Evolutionary conservation across 2,888 invertebrate species (phyloP).

Genomic region (Archaeoteleia sp.): DNA sequence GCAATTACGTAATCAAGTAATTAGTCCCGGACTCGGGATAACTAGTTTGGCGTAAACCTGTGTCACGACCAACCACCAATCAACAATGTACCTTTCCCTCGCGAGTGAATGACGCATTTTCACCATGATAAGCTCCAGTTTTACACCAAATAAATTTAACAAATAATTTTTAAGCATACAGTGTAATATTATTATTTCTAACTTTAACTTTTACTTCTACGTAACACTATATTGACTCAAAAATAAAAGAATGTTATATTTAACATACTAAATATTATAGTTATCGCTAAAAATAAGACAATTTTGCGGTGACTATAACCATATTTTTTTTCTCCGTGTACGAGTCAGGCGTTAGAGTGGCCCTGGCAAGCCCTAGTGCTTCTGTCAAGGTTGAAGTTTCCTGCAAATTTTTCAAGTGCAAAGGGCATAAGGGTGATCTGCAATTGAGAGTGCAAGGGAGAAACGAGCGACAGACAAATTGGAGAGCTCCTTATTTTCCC

Average conservation of each 20-base stretch:
- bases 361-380: conserved; percentile 31
- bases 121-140: too few relatives aligned
- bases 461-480: conserved; percentile 18
- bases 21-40: conserved; percentile 72
- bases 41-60: conserved; percentile 61
- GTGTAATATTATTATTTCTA: too few relatives aligned
- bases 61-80: conserved; percentile 52
- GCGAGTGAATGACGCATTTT: conserved; percentile 12
- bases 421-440: conserved; percentile 43
- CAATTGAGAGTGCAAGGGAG: conserved; percentile 14
- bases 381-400: conserved; percentile 45
- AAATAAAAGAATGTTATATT: too few relatives aligned
- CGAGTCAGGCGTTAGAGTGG: conserved; percentile 20
- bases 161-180: too few relatives aligned
- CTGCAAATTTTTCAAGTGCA: conserved; percentile 57
- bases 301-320: too few relatives aligned
- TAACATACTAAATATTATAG: too few relatives aligned
- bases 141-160: too few relatives aligned
- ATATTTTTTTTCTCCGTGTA: too few relatives aligned
- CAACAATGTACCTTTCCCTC: too few relatives aligned
- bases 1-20: conserved; percentile 74
- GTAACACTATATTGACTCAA: too few relatives aligned
- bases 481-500: conserved; percentile 8
- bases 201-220: too few relatives aligned
- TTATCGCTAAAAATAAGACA: too few relatives aligned